Conservation (phyloP, 2,797 vertebrate species). For the Tadarida brasiliensis region DNA sequence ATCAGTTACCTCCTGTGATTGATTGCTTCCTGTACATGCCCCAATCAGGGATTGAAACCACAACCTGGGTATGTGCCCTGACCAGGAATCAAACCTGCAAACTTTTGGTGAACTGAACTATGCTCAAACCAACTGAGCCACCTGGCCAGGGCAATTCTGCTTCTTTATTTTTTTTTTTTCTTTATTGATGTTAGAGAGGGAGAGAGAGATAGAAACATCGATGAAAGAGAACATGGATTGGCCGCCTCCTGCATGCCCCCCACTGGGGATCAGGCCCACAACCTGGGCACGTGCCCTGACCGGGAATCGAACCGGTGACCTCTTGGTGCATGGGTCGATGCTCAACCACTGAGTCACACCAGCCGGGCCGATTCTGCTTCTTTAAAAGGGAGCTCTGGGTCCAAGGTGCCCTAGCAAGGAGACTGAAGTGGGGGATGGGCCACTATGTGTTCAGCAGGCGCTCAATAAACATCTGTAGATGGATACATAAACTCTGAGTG, state of each 20-base stretch:
- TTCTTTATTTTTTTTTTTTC: too few species aligned
- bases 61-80: neutral
- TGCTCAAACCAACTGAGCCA: neutral
- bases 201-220: too few species aligned
- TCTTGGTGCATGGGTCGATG: too few species aligned
- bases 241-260: too few species aligned
- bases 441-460: fast-evolving
- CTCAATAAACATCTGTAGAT: neutral
- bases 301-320: too few species aligned
- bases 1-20: neutral
- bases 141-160: neutral
- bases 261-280: too few species aligned
- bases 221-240: too few species aligned
- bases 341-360: too few species aligned
- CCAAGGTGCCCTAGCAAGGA: neutral
- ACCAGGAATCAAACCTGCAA: neutral
- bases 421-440: neutral
- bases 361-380: too few species aligned
- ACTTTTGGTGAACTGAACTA: neutral
- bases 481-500: neutral
- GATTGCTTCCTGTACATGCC: neutral
- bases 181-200: too few species aligned
- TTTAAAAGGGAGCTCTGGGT: neutral
- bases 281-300: too few species aligned
- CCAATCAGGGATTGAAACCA: neutral